Evolutionary conservation across 2,888 invertebrate species (phyloP), one percentile per base, ranked within the genome.

Genomic region (Rhodophaea formosa): DNA sequence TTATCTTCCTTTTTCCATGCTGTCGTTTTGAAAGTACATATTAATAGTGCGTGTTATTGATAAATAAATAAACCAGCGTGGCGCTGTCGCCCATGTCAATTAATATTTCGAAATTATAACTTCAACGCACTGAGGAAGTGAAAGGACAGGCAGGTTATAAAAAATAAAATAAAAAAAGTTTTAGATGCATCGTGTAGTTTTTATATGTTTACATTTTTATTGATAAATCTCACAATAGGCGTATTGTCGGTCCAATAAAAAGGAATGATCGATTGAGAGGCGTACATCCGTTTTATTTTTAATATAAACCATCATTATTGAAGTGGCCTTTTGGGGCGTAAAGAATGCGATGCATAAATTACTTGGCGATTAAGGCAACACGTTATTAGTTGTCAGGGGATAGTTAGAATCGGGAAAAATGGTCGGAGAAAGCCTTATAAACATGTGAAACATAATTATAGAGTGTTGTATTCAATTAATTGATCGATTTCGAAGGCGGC

Each of bases 301-400:
- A 73, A 72, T 75, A 84, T 82, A 73, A 76, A 76, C 72, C 74
- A 77, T 75, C 70, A 72, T 63, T 74, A 77, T 39, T 79, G 84
- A 82, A 85, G 84, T 82, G 70, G 75, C 68, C 68, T 72, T 59
- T 58, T 57, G 75, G 77, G 83, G 85, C 85, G 84, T 86, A 79
- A 73, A 76, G 76, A 82, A 80, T 82, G 78, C 69, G 75, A 74
- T 75, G 75, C 80, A 86, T 87, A 88, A 87, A 87, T 88, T 87
- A 87, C 77, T 71, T 75, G 74, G 77, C 83, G 80, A 82, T 87
- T 84, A 84, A 76, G 71, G 73, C 69, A 84, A 79, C 82, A 70
- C 77, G 76, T 80, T 86, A 84, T 83, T 84, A 83, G 71, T 68
- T 79, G 79, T 75, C 75, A 72, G 73, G 73, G 74, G 73, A 78